Evolutionary conservation across 2,888 invertebrate species (phyloP).

Genomic region (Mystacides longicornis): DNA sequence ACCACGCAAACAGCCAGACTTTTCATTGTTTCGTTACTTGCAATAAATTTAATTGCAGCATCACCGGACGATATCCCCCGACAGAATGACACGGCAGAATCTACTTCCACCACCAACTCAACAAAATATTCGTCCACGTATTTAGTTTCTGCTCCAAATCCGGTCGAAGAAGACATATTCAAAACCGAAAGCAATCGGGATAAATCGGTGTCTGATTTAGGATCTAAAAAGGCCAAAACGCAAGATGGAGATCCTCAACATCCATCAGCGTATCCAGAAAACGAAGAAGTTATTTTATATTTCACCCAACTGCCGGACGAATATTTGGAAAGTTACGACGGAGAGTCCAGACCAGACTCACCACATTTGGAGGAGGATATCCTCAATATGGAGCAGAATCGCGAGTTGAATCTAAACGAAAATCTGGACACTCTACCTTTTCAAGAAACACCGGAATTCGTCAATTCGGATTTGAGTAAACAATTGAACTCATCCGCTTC

Average conservation of each 20-base stretch:
- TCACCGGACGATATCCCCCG: slow-evolving; percentile 19
- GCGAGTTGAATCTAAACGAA: slow-evolving; percentile 12
- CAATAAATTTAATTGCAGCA: slow-evolving; percentile 5
- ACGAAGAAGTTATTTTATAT: not conserved
- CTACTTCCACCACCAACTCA: slow-evolving; percentile 11
- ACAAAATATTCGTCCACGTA: slow-evolving; percentile 16
- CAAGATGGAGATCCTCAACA: not conserved
- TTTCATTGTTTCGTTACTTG: slow-evolving; percentile 17
- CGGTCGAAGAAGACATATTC: slow-evolving; percentile 23
- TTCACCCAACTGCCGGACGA: slow-evolving; percentile 13
- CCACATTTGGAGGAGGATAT: slow-evolving; percentile 22
- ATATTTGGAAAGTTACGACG: slow-evolving; percentile 16
- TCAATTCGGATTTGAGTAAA: slow-evolving; percentile 16
- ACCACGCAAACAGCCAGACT: slow-evolving; percentile 2
- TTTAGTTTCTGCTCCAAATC: slow-evolving; percentile 17
- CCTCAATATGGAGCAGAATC: slow-evolving; percentile 17
- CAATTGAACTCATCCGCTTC: slow-evolving; percentile 16
- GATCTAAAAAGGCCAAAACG: slow-evolving; percentile 4
- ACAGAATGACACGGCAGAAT: slow-evolving; percentile 20
- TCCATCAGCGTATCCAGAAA: not conserved
- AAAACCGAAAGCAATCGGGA: slow-evolving; percentile 21
- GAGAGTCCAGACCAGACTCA: slow-evolving; percentile 14
- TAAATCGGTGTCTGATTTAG: slow-evolving; percentile 11
- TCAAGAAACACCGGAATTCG: slow-evolving; percentile 21
- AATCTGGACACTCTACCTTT: slow-evolving; percentile 20